phyloP scores from a whole-genome alignment of 2,888 invertebrate species.

The Neoascia interrupta region DNA sequence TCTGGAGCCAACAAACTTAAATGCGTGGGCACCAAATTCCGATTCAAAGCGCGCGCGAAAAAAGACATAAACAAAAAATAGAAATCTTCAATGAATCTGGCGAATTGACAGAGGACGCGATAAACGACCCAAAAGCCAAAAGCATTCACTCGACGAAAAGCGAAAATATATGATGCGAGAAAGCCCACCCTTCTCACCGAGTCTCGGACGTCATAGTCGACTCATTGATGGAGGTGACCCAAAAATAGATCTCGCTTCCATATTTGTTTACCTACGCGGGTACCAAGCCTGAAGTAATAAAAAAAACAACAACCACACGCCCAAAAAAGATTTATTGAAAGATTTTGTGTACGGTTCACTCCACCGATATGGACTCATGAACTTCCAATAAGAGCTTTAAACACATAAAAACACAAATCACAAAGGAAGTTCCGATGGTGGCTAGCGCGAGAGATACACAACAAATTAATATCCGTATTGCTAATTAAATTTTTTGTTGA shows the following conservation, averaged over 20 bases:
- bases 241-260: constrained; percentile 41
- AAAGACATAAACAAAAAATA: constrained; percentile 2
- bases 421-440: no score
- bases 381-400: no score
- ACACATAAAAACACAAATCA: no score
- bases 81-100: constrained; percentile 40
- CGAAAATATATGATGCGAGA: not conserved
- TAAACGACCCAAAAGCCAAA: constrained; percentile 20
- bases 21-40: constrained; percentile 13
- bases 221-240: constrained; percentile 29
- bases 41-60: no score
- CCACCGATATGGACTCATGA: no score
- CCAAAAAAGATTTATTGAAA: constrained; percentile 27
- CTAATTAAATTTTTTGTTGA: no score
- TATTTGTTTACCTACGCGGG: constrained; percentile 52
- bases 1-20: constrained; percentile 13
- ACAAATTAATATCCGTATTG: no score
- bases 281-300: no score
- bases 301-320: constrained; percentile 18
- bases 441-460: no score
- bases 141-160: not conserved
- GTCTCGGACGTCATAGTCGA: constrained; percentile 19
- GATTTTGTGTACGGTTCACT: no score
- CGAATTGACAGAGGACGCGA: constrained; percentile 28
- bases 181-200: not conserved